Base-by-base conservation (phyloP, 2,113 vertebrate species). In the Epinephelus lanceolatus region DNA sequence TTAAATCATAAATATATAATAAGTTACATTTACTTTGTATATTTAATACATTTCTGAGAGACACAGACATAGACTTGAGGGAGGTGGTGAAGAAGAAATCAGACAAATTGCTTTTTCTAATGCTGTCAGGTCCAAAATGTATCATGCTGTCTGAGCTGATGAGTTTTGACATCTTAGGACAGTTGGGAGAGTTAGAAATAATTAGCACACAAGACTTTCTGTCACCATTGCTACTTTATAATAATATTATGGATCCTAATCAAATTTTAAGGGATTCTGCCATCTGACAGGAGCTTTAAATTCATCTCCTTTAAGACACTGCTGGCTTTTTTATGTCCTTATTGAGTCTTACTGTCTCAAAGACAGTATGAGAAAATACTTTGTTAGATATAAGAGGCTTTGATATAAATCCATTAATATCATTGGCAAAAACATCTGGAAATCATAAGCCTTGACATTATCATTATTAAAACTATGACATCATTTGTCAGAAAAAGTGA, bases 101-200 rank as follows among this genome's bases (percentile, higher is more conserved):
- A 27, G n/a, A 76, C 33, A 27, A 33, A 78, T 57, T 56, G 37
- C 47, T 33, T 73, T 62, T 77, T 23, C 33, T 71, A 19, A 49
- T 72, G 61, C 37, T 30, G 53, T 62, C 8, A 23, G 37, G 15
- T n/a, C 45, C 42, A 72, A 76, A 52, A 59, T 10, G 4, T 15
- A 25, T 66, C 67, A 66, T 53, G 9, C 49, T 57, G 78, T 65
- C 66, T 23, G 1, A 75, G 60, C 59, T 76, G 77, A 76, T 53
- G 66, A 51, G 57, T 10, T n/a, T 10, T 56, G 57, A 75, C 49
- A 53, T 55, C 40, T 57, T 15, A 19, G 40, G 37, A 47, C 23
- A 13, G 23, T 21, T 57, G 18, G 57, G 21, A 51, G 10, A 62
- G 45, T 62, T 51, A 3, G 57, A 52, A 62, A 74, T 37, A 74